These are phyloP conservation scores for Icerya purchasi DNA, from an alignment of 2,888 invertebrate species.

Conservation along the genomic window DNA sequence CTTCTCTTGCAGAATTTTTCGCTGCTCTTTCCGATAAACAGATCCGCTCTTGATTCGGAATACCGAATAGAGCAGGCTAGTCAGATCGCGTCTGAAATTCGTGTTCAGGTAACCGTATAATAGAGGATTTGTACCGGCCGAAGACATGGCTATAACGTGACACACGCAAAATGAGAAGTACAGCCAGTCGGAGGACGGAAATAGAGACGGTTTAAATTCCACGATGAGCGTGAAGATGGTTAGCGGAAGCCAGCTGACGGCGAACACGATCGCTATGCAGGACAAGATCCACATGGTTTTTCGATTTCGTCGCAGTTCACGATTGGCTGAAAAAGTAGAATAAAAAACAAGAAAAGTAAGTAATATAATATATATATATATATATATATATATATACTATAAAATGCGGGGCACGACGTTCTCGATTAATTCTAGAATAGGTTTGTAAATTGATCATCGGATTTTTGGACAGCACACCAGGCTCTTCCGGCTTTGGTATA, in stretches of 20 bases:
- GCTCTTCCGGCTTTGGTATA: too few relatives aligned
- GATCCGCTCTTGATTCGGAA: conserved; percentile 12
- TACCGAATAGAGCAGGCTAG: conserved; percentile 12
- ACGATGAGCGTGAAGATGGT: conserved; percentile 31
- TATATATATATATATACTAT: neutral
- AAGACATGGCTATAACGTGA: conserved; percentile 33
- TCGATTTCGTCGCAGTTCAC: conserved; percentile 22
- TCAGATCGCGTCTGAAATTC: conserved; percentile 30
- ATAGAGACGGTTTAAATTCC: conserved; percentile 22
- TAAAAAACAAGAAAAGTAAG: neutral
- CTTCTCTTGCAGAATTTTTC: conserved; percentile 9
- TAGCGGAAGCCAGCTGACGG: conserved; percentile 34
- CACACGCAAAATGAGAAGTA: conserved; percentile 28
- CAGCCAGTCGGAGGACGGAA: conserved; percentile 20
- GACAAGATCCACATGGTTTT: conserved; percentile 28
- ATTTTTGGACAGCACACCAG: too few relatives aligned
- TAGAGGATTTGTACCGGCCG: conserved; percentile 35
- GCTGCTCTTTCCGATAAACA: conserved; percentile 12
- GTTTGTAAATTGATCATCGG: too few relatives aligned
- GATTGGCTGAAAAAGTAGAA: conserved; percentile 19
- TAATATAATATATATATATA: neutral
- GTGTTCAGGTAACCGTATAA: conserved; percentile 37
- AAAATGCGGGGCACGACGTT: too few relatives aligned
- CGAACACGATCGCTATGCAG: conserved; percentile 32
- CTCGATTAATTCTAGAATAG: too few relatives aligned